Evolutionary conservation across 2,113 vertebrate genomes (phyloP), one percentile per base, ranked within the genome.

Genomic region (Corvus cornix): DNA sequence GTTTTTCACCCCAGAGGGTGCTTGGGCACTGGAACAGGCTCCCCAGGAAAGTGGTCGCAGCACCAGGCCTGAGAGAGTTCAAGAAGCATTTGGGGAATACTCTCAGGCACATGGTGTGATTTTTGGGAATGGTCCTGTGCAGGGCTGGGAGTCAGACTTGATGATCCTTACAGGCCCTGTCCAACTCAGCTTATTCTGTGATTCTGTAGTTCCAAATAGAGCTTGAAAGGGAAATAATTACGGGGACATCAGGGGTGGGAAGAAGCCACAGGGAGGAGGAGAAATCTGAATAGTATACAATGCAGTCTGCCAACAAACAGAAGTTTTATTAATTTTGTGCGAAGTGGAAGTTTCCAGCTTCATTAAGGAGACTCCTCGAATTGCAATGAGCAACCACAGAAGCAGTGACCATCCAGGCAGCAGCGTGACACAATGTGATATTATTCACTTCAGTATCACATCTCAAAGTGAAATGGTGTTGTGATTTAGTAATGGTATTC

Each of bases 71-170:
- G 37, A 12, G 4, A 37, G 37, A 77, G 21, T 1, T 17, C 31
- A 52, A 37, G 37, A 31, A 10, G 14, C 0, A 0, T 37, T 59
- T 59, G 43, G 43, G 31, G 3, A 74, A 28, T 48, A 8, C 17
- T 31, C 35, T 43, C 31, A 37, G 21, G 17, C 17, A 77, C 53
- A 27, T 4, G 21, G 37, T 20, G 17, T 43, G 31, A 67, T 1
- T 67, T 12, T 59, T 31, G 9, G 44, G 26, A 2, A 66, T 24
- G 9, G 26, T 18, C 21, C 53, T 5, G 31, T 27, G 62, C 18
- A 76, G 21, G 7, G 37, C 37, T 13, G 10, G 27, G 18, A 68
- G 37, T 19, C 3, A 8, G 33, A 58, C 20, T 35, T 16, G 3
- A 56, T 48, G 30, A 58, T 30, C 24, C 16, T 58, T 20, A 21